Evolutionary conservation across 1,140 invertebrate genomes (phyloP).

Genomic region (Bombus confusus): DNA sequence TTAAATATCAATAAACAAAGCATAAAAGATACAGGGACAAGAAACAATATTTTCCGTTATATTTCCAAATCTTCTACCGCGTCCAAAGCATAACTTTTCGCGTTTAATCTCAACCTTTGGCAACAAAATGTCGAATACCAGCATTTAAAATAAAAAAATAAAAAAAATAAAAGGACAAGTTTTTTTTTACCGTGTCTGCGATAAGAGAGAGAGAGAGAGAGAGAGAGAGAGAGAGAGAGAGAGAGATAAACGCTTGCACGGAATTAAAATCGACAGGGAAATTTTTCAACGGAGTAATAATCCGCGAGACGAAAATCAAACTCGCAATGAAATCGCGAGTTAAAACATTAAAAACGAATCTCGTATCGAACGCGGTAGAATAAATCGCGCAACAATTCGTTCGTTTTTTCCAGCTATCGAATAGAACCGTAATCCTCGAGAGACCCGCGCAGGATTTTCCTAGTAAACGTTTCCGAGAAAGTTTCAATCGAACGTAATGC

Average conservation of each 20-base stretch:
- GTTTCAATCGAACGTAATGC: constrained; percentile 3
- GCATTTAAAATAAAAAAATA: too few relatives aligned
- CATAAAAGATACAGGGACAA: too few relatives aligned
- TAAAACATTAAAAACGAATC: not conserved
- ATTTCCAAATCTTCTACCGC: too few relatives aligned
- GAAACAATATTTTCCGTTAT: too few relatives aligned
- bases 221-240: not conserved
- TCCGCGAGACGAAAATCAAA: not conserved
- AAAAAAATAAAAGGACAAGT: not conserved
- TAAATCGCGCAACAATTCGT: not conserved
- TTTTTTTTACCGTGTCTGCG: accelerated
- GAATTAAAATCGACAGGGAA: not conserved
- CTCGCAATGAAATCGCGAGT: not conserved
- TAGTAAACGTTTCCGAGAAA: not conserved
- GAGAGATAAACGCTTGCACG: not conserved
- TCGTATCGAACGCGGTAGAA: not conserved
- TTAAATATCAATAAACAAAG: too few relatives aligned
- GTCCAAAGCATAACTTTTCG: too few relatives aligned
- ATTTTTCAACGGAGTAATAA: not conserved
- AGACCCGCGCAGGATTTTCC: not conserved
- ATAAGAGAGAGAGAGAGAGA: not conserved
- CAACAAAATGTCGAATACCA: too few relatives aligned
- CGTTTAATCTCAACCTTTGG: too few relatives aligned
- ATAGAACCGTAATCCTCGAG: not conserved
- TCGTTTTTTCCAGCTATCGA: not conserved